Evolutionary conservation across 2,888 invertebrate species (phyloP), one percentile per base, ranked within the genome.

Genomic region (Halictus quadricinctus): DNA sequence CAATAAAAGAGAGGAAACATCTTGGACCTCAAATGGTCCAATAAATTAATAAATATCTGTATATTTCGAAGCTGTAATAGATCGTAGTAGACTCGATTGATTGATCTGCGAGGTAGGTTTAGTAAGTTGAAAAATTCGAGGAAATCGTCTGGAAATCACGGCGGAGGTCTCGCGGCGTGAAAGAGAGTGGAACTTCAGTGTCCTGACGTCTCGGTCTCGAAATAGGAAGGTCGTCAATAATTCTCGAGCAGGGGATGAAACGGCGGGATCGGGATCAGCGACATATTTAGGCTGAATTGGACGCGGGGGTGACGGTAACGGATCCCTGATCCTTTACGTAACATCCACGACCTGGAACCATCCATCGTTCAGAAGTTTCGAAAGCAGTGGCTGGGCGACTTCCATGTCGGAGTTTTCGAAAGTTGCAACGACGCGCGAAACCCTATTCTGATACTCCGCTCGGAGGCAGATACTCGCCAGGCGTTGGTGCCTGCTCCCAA

Each of bases 301-400:
- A 82, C 54, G 83, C 48, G 29, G 29, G 29, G 80, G 54, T 29
- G 72, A 80, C 79, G 64, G 77, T 78, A 70, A 69, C 79, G 79
- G 70, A 78, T 73, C 69, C 64, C 81, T 81, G 91, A 90, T 88
- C 88, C 88, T 87, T 88, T 84, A 88, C 85, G 88, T 87, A 90
- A 85, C 83, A 85, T 87, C 75, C 75, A 76, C 83, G 84, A 87
- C 85, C 86, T 70, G 84, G 80, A 87, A 86, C 82, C 87, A 91
- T 88, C 89, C 86, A 89, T 90, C 91, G 89, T 88, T 89, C 86
- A 86, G 85, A 91, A 91, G 88, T 91, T 91, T 87, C 77, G 83
- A 80, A 70, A 85, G 82, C 81, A 81, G 75, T 73, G 86, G 85
- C 86, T 85, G 81, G 85, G 80, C 83, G 86, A 90, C 88, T 89